Evolutionary conservation across 2,113 vertebrate genomes (phyloP).

Genomic region (Mixornis gularis): DNA sequence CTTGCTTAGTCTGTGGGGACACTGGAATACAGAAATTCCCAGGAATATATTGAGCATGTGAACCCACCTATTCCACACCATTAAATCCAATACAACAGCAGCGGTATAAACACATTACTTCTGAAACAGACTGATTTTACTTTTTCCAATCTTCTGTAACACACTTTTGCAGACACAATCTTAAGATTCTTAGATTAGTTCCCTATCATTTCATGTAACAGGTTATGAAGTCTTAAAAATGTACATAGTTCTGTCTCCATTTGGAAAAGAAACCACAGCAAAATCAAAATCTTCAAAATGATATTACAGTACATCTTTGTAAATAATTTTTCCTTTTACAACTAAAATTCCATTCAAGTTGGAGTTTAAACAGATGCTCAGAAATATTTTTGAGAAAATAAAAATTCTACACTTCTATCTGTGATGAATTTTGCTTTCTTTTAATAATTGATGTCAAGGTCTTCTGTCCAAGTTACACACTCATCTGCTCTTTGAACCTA

Average conservation of each 20-base stretch:
- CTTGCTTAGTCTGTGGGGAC: not conserved
- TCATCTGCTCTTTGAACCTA: conserved; percentile 17
- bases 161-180: not conserved
- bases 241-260: not conserved
- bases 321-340: not conserved
- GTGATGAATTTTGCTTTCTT: conserved; percentile 49
- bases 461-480: not conserved
- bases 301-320: not conserved
- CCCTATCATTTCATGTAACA: not conserved
- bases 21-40: not conserved
- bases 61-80: not conserved
- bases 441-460: conserved; percentile 33
- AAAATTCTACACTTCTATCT: not conserved
- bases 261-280: not conserved
- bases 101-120: not conserved
- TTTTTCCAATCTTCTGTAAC: not conserved
- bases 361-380: conserved; percentile 19
- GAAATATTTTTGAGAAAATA: conserved; percentile 40
- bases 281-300: not conserved
- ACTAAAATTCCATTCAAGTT: not conserved
- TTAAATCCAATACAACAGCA: not conserved
- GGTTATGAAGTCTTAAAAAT: not conserved
- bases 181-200: not conserved
- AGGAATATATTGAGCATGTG: not conserved
- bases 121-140: not conserved